phyloP scores from a whole-genome alignment of 2,888 invertebrate species.

The Limnephilus rhombicus region DNA sequence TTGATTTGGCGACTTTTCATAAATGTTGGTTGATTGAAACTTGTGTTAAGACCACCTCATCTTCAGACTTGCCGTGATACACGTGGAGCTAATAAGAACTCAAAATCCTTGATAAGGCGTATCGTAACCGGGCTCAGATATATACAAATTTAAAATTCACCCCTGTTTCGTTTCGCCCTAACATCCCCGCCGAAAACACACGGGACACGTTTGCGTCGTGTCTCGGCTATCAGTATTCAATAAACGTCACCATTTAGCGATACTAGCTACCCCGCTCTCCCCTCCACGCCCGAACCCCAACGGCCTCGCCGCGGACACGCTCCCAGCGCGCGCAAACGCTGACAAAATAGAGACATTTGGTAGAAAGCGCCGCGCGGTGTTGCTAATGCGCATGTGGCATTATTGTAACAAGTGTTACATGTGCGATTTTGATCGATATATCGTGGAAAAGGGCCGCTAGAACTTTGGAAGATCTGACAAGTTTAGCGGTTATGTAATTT shows the following conservation, averaged over 20 bases:
- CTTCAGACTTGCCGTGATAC: too few species aligned
- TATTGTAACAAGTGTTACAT: conserved; percentile 1
- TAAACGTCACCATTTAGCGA: conserved; percentile 34
- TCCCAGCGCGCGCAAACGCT: not conserved
- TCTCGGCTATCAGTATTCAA: conserved; percentile 28
- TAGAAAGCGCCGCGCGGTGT: not conserved
- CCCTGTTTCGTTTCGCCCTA: not conserved
- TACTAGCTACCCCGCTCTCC: not conserved
- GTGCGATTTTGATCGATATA: not conserved
- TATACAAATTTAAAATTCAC: not conserved
- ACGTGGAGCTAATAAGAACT: too few species aligned
- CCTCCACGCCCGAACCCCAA: not conserved
- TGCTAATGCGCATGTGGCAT: not conserved
- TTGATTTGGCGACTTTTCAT: too few species aligned
- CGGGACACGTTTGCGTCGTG: conserved; percentile 16
- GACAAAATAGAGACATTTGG: conserved; percentile 1
- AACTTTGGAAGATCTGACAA: not conserved
- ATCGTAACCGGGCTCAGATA: not conserved
- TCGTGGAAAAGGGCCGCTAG: not conserved
- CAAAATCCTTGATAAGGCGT: too few species aligned
- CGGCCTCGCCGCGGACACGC: not conserved
- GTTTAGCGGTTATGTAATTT: not conserved
- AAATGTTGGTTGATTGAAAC: too few species aligned
- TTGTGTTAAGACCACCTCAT: too few species aligned
- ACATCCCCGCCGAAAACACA: not conserved